A percentile compares a stretch with the other conserved stretches of the same genome.
These are phyloP conservation scores for Baccha elongata DNA, from an alignment of 2,888 invertebrate species.

Conservation along the genomic window DNA sequence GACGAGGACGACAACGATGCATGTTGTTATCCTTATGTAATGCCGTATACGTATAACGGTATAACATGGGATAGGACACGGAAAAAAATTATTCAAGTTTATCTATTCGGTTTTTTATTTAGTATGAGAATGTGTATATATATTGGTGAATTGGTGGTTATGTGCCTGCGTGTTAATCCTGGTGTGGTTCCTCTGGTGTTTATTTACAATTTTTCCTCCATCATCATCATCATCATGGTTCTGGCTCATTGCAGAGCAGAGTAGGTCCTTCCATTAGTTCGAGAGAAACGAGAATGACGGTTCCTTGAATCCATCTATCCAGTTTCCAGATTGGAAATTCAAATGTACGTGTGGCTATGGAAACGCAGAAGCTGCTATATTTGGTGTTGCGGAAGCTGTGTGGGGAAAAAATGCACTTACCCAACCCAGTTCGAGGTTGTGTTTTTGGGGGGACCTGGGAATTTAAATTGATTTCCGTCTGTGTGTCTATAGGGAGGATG, in stretches of 20 bases:
- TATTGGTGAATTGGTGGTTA: slow-evolving; percentile 14
- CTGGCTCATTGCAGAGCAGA: neutral
- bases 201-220: slow-evolving; percentile 50
- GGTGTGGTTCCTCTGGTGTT: slow-evolving; percentile 49
- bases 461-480: slow-evolving; percentile 71
- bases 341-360: slow-evolving; percentile 46
- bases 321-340: slow-evolving; percentile 62
- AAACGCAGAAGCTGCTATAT: slow-evolving; percentile 9
- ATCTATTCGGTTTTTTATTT: slow-evolving; percentile 19
- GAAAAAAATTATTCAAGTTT: slow-evolving; percentile 50
- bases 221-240: slow-evolving; percentile 25
- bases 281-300: neutral
- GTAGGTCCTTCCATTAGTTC: neutral
- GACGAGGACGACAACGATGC: slow-evolving; percentile 25
- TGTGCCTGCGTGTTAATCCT: slow-evolving; percentile 20
- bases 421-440: slow-evolving; percentile 18
- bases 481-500: slow-evolving; percentile 28
- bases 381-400: slow-evolving; percentile 30
- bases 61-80: slow-evolving; percentile 14
- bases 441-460: slow-evolving; percentile 45
- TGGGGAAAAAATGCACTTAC: slow-evolving; percentile 62
- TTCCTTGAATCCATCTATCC: slow-evolving; percentile 58
- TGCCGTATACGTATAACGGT: slow-evolving; percentile 39
- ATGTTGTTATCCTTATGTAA: slow-evolving; percentile 67
- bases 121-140: neutral